Percentiles rank a stretch among this genome's conserved stretches.
Conservation (phyloP, 2,113 vertebrate genomes). For the Desmodus rotundus region DNA sequence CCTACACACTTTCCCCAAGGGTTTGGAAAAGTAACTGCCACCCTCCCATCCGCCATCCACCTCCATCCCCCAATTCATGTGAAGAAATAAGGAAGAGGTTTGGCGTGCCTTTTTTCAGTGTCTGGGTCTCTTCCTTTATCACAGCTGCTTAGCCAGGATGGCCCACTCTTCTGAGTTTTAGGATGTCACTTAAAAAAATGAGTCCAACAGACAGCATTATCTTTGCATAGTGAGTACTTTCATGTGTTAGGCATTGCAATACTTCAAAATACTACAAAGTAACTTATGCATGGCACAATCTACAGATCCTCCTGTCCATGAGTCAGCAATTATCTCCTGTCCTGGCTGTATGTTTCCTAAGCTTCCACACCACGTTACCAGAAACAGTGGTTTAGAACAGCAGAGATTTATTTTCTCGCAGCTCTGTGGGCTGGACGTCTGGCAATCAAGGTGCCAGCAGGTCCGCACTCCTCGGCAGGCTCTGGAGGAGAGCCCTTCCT, state of each 20-base stretch:
- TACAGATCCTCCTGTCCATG: neutral
- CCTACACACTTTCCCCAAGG: neutral
- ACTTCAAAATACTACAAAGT: neutral
- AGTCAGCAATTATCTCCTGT: neutral
- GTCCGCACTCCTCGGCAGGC: no score
- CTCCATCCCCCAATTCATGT: neutral
- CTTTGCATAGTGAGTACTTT: neutral
- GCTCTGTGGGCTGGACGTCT: neutral
- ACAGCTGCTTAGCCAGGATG: neutral
- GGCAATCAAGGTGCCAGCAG: neutral
- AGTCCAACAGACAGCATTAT: neutral
- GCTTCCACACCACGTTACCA: neutral
- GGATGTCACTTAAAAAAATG: neutral
- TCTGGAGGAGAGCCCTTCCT: neutral
- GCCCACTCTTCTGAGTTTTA: neutral
- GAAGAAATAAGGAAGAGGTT: neutral
- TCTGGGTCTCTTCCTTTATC: neutral
- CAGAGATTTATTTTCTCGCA: neutral
- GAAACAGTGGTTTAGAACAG: neutral
- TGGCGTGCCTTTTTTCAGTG: neutral
- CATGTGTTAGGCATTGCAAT: neutral
- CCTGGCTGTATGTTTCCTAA: neutral
- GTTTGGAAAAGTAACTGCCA: no score
- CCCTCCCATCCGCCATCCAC: neutral
- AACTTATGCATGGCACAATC: neutral